Conservation (phyloP, 1,140 invertebrate genomes). For the Schmidtea mediterranea region DNA sequence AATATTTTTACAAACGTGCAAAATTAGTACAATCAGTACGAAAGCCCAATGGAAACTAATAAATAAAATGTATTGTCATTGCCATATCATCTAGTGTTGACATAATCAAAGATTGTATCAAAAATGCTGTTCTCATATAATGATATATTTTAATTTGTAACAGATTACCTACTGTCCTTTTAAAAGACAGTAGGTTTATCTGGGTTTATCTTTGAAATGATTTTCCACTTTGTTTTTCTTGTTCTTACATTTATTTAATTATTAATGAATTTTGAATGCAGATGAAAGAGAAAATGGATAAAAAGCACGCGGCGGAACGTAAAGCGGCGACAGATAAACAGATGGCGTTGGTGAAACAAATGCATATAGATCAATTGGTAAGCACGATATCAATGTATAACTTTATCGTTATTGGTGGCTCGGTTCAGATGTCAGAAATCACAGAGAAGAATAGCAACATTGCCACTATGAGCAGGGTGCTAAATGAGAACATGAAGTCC, state of each 20-base stretch:
- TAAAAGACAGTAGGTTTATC: too few species aligned
- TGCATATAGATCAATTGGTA: slow-evolving; percentile 21
- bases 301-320: slow-evolving; percentile 17
- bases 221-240: not conserved
- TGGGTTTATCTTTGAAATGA: not conserved
- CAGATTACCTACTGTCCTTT: too few species aligned
- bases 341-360: slow-evolving; percentile 19
- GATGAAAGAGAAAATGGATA: slow-evolving; percentile 21
- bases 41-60: too few species aligned
- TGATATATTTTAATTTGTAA: too few species aligned
- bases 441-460: not conserved
- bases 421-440: not conserved
- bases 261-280: slow-evolving; percentile 10
- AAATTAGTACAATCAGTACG: too few species aligned
- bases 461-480: not conserved
- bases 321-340: slow-evolving; percentile 18
- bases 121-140: too few species aligned
- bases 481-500: not conserved
- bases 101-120: too few species aligned
- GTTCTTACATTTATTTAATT: not conserved
- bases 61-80: too few species aligned
- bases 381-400: too few species aligned
- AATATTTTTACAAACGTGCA: too few species aligned
- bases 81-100: too few species aligned
- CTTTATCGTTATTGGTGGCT: too few species aligned